Evolutionary conservation across 2,113 vertebrate genomes (phyloP), one percentile per base, ranked within the genome.

Genomic region (Bufo bufo): DNA sequence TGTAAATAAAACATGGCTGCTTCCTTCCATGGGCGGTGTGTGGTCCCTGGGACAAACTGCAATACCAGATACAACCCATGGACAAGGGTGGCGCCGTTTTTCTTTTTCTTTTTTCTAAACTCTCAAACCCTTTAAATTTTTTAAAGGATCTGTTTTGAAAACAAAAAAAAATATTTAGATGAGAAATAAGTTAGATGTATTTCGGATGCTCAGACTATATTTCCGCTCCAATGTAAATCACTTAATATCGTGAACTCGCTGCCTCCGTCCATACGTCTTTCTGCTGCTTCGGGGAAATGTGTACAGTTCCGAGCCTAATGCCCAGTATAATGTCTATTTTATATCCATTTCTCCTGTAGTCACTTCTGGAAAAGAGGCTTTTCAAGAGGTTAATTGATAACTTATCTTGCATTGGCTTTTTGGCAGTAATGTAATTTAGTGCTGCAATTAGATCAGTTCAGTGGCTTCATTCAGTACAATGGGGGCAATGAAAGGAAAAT

Each of bases 351-450:
- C 14, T 50, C 66, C 7, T 52, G 19, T 54, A 23, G 49, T 56
- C 56, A 59, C 54, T 61, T 19, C 33, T 43, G 14, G 4, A 82
- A 54, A 74, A 20, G 23, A 45, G 52, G 16, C 16, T 72, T 84
- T 74, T 72, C 6, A 3, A 16, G 82, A 84, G 82, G 50, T 84
- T 74, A 84, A 84, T 84, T 72, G 82, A 72, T 84, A 54, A 54
- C 66, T 84, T 56, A 33, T 33, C 45, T 72, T 54, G 58, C n/a
- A 56, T 43, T 74, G 52, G 50, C 82, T 74, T 84, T 72, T 72
- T 52, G 52, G 66, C 66, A 14, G 66, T 84, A 72, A 84, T 84
- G 82, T 66, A 71, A 84, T 84, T 84, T 84, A 23, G 49, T 72
- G 65, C 82, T 16, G 49, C 82, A 84, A 71, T 84, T 84, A 71